A percentile compares a stretch with the other conserved stretches of the same genome.
Conservation (phyloP, 2,797 vertebrate genomes). For the Gymnopithys bicolor region DNA sequence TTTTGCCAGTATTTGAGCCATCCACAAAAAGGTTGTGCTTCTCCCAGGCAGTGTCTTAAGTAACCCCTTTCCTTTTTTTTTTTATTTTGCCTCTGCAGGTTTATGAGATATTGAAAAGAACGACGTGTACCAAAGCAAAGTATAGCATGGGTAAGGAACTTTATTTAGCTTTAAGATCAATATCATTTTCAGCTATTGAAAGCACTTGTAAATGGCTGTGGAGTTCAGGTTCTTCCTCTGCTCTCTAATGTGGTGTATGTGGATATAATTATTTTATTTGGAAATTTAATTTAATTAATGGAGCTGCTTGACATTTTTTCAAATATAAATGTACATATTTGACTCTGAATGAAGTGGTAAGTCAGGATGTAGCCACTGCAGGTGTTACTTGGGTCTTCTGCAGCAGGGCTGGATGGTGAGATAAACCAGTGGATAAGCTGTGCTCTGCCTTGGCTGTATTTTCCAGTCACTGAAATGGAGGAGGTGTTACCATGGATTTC, state of each 20-base stretch:
- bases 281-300: not conserved
- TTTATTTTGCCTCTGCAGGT: slow-evolving; percentile 79
- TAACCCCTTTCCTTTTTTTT: not conserved
- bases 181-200: not conserved
- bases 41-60: not conserved
- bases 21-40: not conserved
- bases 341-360: not conserved
- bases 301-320: not conserved
- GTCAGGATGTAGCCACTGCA: not conserved
- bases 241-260: not conserved
- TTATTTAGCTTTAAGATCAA: slow-evolving; percentile 3
- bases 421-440: not conserved
- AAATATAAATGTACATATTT: not conserved
- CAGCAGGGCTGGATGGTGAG: not conserved
- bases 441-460: not conserved
- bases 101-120: slow-evolving; percentile 93
- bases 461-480: not conserved
- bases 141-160: slow-evolving; percentile 90
- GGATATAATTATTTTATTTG: not conserved
- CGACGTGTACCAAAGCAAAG: slow-evolving; percentile 87
- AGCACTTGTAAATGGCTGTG: slow-evolving; percentile 4
- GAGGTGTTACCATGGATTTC: not conserved
- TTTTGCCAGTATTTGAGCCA: slow-evolving; percentile 43
- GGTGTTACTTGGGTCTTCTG: not conserved
- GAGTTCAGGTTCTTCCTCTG: not conserved